phyloP scores from a whole-genome alignment of 2,888 invertebrate genomes.

The Notocelia uddmanniana region DNA sequence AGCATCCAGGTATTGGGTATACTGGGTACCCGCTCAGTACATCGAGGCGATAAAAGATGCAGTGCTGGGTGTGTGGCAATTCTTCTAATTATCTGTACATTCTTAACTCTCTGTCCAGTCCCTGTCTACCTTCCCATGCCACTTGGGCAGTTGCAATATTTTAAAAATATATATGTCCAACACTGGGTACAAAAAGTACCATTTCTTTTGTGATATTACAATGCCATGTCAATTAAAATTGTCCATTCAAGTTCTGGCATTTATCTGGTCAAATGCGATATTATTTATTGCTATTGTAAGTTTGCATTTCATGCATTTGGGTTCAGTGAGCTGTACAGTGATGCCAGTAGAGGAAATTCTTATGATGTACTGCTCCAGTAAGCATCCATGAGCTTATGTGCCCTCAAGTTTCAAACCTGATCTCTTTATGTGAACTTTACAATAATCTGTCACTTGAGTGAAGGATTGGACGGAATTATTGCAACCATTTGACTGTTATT shows the following conservation, averaged over 20 bases:
- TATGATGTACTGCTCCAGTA: conserved; percentile 50
- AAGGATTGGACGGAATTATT: conserved; percentile 68
- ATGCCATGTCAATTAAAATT: conserved; percentile 84
- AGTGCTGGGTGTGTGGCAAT: conserved; percentile 94
- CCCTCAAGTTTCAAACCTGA: conserved; percentile 71
- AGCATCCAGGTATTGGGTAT: conserved; percentile 96
- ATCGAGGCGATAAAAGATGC: conserved; percentile 96
- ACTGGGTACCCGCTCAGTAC: conserved; percentile 97
- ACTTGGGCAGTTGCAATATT: conserved; percentile 80
- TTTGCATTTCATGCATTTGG: conserved; percentile 77
- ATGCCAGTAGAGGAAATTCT: conserved; percentile 55
- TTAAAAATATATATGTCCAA: conserved; percentile 62
- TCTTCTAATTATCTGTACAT: conserved; percentile 82
- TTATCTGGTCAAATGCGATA: conserved; percentile 79
- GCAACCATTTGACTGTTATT: conserved; percentile 50
- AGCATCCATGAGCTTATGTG: conserved; percentile 70
- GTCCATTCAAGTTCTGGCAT: conserved; percentile 79
- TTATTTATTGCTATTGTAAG: conserved; percentile 80
- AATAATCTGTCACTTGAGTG: conserved; percentile 67
- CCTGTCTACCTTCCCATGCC: conserved; percentile 67
- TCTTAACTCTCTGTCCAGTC: conserved; percentile 57
- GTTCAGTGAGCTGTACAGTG: conserved; percentile 70
- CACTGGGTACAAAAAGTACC: conserved; percentile 71
- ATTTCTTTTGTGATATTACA: conserved; percentile 78
- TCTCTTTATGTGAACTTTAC: conserved; percentile 82